Percentiles rank a stretch among this genome's conserved stretches.
Conservation (phyloP, 1,140 invertebrate genomes). For the Camponotus vicinus region DNA sequence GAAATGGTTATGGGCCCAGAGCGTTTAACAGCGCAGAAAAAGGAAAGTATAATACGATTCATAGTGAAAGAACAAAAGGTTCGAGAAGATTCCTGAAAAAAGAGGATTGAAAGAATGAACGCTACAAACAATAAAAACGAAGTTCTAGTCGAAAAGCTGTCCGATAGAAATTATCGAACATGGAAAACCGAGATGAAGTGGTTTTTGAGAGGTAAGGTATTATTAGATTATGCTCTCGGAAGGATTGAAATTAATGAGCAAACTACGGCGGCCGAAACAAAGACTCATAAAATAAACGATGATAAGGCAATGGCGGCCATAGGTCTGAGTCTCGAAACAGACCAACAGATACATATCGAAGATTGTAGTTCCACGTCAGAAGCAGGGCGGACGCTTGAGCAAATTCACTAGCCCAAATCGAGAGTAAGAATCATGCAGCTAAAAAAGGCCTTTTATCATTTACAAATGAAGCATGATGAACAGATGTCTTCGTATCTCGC, state of each 20-base stretch:
- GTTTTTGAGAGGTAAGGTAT: background rate
- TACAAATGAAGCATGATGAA: conserved; percentile 30
- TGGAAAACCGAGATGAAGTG: conserved; percentile 7
- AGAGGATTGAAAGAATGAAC: background rate
- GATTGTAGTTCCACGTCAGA: background rate
- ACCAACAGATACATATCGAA: conserved; percentile 10
- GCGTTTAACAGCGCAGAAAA: no score
- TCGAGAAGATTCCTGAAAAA: no score
- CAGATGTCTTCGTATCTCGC: conserved; percentile 15
- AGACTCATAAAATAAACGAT: background rate
- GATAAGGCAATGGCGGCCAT: conserved; percentile 16
- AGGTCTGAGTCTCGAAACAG: background rate
- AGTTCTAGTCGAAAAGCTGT: background rate
- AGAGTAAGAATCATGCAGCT: conserved; percentile 3
- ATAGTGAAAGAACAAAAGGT: no score
- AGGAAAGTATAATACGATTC: no score
- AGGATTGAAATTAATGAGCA: background rate
- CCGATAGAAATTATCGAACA: background rate
- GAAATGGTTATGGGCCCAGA: no score
- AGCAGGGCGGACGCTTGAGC: background rate
- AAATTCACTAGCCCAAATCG: background rate
- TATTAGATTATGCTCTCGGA: background rate
- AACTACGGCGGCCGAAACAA: background rate
- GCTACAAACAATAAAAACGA: background rate
- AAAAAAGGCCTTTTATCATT: background rate